Evolutionary conservation across 2,888 invertebrate genomes (phyloP), one percentile per base, ranked within the genome.

Genomic region (Drosophila limbata): DNA sequence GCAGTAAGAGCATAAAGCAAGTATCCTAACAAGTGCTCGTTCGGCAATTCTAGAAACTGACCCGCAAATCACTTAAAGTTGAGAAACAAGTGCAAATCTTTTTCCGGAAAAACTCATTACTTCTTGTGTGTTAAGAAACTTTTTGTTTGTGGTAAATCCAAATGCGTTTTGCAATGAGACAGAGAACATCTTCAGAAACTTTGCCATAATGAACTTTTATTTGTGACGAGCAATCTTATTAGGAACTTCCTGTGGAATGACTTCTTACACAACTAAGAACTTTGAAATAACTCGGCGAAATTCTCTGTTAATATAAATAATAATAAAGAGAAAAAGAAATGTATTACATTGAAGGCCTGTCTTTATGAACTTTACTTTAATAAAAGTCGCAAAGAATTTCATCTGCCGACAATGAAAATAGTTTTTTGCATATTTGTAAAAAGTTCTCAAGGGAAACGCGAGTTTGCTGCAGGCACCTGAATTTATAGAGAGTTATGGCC

Each of bases 31-130:
- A 59, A 79, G 69, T 65, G 69, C 61, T 45, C 51, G 59, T 28
- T 31, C 21, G 21, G 53, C 33, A 52, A 50, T 44, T 48, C 31
- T 59, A 52, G 52, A 11, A 66, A 60, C 57, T 64, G 50, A 61
- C 61, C 76, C 73, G 56, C 79, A 79, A 78, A 81, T 74, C 82
- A 79, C 75, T 79, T 79, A 56, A 79, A 71, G 55, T 74, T 68
- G 48, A 3, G 37, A 65, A 68, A 72, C 67, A 74, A 80, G 71
- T 72, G 74, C 60, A 83, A 77, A 72, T 77, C 74, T 77, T 63
- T 52, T 52, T 61, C 70, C 71, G 77, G 13, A 47, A 47, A 84
- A 88, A 84, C 84, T 84, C 89, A 84, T 84, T 84, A 88, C 84
- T 48, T 60, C 73, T 44, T 48, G 37, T 56, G 61, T 35, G 31